These are phyloP conservation scores for Nephotettix cincticeps DNA, from an alignment of 1,140 invertebrate genomes.

Conservation along the genomic window DNA sequence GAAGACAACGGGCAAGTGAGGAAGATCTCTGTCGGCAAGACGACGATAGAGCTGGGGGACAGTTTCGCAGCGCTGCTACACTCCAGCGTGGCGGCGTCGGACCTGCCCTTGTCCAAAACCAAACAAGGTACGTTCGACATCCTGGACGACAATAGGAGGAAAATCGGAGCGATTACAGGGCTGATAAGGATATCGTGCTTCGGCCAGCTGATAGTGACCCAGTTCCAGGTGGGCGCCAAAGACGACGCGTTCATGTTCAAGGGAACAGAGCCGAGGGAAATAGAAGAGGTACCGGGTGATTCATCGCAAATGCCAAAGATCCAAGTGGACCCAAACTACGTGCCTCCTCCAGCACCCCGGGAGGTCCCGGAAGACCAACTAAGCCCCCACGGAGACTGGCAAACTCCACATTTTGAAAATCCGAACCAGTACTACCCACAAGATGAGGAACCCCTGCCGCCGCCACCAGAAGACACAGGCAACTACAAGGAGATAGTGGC, in stretches of 20 bases:
- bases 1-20: neutral
- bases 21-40: neutral
- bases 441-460: neutral
- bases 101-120: neutral
- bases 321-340: slow-evolving; percentile 13
- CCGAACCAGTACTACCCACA: too few species aligned
- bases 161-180: neutral
- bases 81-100: neutral
- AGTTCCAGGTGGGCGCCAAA: slow-evolving; percentile 25
- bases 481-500: slow-evolving; percentile 21
- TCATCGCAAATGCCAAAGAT: neutral
- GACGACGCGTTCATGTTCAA: slow-evolving; percentile 25
- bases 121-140: neutral
- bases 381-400: too few species aligned
- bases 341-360: neutral
- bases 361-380: too few species aligned
- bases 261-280: slow-evolving; percentile 9
- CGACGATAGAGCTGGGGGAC: neutral
- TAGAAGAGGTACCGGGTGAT: neutral
- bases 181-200: slow-evolving; percentile 29
- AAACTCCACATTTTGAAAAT: too few species aligned
- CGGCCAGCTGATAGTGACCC: slow-evolving; percentile 29
- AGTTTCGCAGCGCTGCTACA: slow-evolving; percentile 9
- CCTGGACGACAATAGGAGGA: neutral
- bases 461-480: neutral